Base-by-base conservation (phyloP, 2,113 vertebrate genomes). In the Barbus barbus region DNA sequence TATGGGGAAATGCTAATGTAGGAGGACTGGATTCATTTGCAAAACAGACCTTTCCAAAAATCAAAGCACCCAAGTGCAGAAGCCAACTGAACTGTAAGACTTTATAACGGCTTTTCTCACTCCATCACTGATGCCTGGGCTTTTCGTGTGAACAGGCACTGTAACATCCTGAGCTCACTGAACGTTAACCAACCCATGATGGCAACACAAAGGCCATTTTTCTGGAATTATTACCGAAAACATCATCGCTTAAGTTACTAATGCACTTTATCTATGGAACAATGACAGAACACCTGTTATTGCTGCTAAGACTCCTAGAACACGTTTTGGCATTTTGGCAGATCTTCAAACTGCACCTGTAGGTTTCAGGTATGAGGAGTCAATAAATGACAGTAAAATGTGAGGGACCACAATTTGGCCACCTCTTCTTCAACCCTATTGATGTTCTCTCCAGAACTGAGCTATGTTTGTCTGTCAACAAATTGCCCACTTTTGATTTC, bases 401-500 rank as follows among this genome's bases (percentile, higher is more conserved):
- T 31, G 12, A 28, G 41, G 7, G 7, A 28, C 36, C 77, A 79
- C 56, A 44, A 28, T 82, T 82, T 82, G 82, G 74, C 58, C 58
- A 65, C 16, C 20, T 63, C 72, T 13, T 46, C 58, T 24, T 36
- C 36, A 69, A 58, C 24, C 13, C 18, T 2, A 8, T 26, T 11
- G 0, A 79, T 80, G 92, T 93, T 90, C 88, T 83, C 88, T 85
- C 89, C 89, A 86, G 84, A 76, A 87, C 77, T 84, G 87, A 91
- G 78, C 44, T 51, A 16, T 48, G 26, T 80, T 65, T 76, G 33
- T 48, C 71, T 26, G n/a, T 86, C 61, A 77, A 91, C 91, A 93
- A 92, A 86, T 88, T 91, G 87, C 89, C 86, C 87, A 88, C 85
- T 91, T 90, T 88, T 87, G 89, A 91, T 89, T 90, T 89, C 88